phyloP scores from a whole-genome alignment of 1,140 invertebrate species.

The Onthophagus taurus region DNA sequence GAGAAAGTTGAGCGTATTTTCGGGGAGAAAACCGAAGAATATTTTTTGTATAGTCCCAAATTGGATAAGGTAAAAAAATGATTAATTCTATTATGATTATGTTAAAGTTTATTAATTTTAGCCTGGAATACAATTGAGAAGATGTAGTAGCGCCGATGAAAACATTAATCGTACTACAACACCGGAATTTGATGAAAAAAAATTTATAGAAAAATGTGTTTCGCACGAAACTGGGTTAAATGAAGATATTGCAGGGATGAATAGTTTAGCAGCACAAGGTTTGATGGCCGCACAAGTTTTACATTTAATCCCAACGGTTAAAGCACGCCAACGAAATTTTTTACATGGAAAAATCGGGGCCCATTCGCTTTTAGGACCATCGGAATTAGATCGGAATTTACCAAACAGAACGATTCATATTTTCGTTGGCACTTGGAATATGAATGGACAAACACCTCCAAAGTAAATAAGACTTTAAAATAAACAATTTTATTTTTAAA shows the following conservation, averaged over 20 bases:
- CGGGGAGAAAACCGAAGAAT: neutral
- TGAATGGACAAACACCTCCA: slow-evolving; percentile 76
- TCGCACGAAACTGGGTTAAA: slow-evolving; percentile 34
- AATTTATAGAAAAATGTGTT: slow-evolving; percentile 28
- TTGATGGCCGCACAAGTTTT: slow-evolving; percentile 66
- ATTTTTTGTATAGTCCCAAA: slow-evolving; percentile 6
- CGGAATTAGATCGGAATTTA: slow-evolving; percentile 77
- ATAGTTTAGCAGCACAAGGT: slow-evolving; percentile 61
- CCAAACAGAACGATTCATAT: slow-evolving; percentile 76
- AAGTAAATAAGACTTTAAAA: slow-evolving; percentile 37
- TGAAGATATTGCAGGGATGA: slow-evolving; percentile 45
- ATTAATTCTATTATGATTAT: neutral
- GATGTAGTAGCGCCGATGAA: slow-evolving; percentile 32
- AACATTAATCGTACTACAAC: slow-evolving; percentile 21
- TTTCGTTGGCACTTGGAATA: slow-evolving; percentile 93
- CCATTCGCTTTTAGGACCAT: slow-evolving; percentile 67
- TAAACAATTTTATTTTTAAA: neutral
- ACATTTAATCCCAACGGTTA: slow-evolving; percentile 67
- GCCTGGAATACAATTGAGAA: slow-evolving; percentile 16
- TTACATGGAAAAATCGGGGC: slow-evolving; percentile 67
- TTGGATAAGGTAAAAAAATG: neutral
- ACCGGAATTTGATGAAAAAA: slow-evolving; percentile 19
- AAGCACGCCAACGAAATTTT: slow-evolving; percentile 71
- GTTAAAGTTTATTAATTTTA: neutral
- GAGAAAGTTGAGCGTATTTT: slow-evolving; percentile 15